Base-by-base conservation (phyloP, 2,113 vertebrate species). In the Cromileptes altivelis region DNA sequence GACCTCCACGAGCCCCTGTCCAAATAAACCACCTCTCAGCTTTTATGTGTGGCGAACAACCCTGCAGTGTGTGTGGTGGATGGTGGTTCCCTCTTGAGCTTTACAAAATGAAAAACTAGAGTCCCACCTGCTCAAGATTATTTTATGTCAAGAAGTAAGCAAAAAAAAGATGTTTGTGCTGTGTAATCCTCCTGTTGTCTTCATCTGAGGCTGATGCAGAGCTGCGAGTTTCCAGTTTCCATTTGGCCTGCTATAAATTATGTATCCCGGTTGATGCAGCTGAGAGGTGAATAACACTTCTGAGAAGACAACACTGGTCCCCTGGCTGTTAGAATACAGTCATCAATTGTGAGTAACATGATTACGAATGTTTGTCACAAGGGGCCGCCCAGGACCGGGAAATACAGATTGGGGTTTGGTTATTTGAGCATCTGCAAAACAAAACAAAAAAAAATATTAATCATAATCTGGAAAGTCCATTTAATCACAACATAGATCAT, bases 151-250 rank as follows among this genome's bases (percentile, higher is more conserved):
- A 4, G 73, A 69, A n/a, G 50, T 80, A 82, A 80, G 81, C 61
- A 50, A 58, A 21, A 33, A 49, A 33, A 14, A 19, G 23, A 73
- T 78, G 73, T 80, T 73, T 50, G 58, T 69, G 58, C 87, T 78
- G 53, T 83, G 50, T 69, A 69, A 74, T 80, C 70, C 23, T 37
- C 37, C n/a, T 83, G 37, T 75, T 80, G 53, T 84, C 40, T 74
- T 78, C 27, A 56, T 15, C 52, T 74, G 45, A 60, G 69, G 60
- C 56, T 53, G 21, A 73, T 58, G 25, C 65, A 52, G 63, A 63
- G n/a, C 60, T 84, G 30, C n/a, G 10, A 70, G 70, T 83, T 80
- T 76, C 72, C 53, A 60, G 23, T 81, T 84, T 81, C 64, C 58
- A 76, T 80, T 75, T 75, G 37, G 25, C 50, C 61, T 52, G 14